phyloP scores from a whole-genome alignment of 1,140 invertebrate species.

The Diachasma alloeum region DNA sequence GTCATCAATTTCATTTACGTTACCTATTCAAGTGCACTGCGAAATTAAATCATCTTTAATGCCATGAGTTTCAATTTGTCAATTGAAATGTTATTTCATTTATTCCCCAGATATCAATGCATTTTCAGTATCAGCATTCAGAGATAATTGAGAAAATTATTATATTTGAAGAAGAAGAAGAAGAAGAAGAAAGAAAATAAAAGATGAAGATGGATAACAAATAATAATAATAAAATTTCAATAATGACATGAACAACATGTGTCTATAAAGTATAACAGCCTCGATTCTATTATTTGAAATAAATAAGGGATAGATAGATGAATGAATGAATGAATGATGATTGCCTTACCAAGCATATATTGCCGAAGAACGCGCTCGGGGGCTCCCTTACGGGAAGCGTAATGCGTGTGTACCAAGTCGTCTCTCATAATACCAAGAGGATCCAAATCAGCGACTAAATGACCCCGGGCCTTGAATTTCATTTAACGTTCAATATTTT shows the following conservation, averaged over 20 bases:
- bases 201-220: neutral
- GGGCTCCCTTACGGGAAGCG: conserved; percentile 68
- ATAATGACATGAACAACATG: neutral
- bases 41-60: neutral
- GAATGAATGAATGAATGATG: neutral
- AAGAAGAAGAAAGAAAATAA: too few species aligned
- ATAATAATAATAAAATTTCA: neutral
- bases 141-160: neutral
- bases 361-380: conserved; percentile 73
- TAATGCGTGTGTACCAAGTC: conserved; percentile 69
- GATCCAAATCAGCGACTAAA: conserved; percentile 94
- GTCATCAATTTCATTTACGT: neutral
- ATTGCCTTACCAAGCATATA: conserved; percentile 71
- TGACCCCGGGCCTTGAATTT: conserved; percentile 88
- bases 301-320: too few species aligned
- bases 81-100: conserved; percentile 15
- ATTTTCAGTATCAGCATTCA: conserved; percentile 35
- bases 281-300: conserved; percentile 7
- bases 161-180: neutral
- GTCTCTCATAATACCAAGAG: conserved; percentile 82
- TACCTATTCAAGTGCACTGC: neutral
- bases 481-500: conserved; percentile 51
- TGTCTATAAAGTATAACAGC: too few species aligned
- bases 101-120: conserved; percentile 12
- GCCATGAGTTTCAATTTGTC: neutral